Conservation (phyloP, 2,797 vertebrate species). For the Anas capensis region DNA sequence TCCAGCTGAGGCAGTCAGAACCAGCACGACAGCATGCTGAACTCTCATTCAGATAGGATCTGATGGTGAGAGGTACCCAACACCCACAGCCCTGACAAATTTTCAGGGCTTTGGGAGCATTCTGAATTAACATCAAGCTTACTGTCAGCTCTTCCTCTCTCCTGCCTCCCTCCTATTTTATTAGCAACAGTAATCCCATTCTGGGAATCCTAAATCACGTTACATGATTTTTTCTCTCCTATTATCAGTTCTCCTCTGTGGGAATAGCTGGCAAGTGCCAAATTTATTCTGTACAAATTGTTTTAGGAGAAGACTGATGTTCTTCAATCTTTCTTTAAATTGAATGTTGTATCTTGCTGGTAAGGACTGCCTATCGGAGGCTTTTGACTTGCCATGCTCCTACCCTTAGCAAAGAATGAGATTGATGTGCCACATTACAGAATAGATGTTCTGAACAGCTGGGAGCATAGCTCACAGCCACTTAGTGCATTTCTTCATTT, state of each 20-base stretch:
- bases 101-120: not conserved
- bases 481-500: constrained; percentile 63
- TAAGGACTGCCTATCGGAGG: constrained; percentile 53
- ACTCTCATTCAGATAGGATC: not conserved
- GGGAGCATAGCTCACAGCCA: constrained; percentile 37
- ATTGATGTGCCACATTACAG: constrained; percentile 66
- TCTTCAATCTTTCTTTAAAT: constrained; percentile 77
- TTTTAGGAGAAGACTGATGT: constrained; percentile 79
- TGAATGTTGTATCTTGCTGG: constrained; percentile 67
- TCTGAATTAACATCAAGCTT: constrained; percentile 22
- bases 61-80: not conserved
- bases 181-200: constrained; percentile 70
- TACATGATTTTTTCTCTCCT: constrained; percentile 54
- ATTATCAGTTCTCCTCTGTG: constrained; percentile 61
- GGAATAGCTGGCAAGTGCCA: constrained; percentile 67
- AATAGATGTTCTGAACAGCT: constrained; percentile 71
- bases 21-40: not conserved
- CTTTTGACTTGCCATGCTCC: constrained; percentile 59
- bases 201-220: constrained; percentile 57
- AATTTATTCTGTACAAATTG: constrained; percentile 79
- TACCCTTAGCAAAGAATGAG: constrained; percentile 60
- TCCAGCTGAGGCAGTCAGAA: not conserved
- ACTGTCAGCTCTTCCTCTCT: constrained; percentile 18
- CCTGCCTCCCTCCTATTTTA: not conserved
- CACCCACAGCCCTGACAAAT: not conserved